Conservation (phyloP, 2,888 invertebrate species). For the Ectobius pallidus region DNA sequence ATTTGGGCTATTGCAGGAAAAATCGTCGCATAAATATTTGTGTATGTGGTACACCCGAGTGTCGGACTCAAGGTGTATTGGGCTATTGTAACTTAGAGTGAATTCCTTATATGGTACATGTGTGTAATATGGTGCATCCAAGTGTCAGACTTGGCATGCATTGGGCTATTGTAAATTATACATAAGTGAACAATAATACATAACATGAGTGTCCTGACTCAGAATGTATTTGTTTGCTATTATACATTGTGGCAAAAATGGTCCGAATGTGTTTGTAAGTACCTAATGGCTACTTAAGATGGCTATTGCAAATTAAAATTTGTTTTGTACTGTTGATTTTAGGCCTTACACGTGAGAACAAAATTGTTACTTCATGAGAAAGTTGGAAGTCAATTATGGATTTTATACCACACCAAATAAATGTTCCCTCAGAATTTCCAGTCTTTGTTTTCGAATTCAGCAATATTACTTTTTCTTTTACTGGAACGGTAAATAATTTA, state of each 20-base stretch:
- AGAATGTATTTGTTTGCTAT: slow-evolving; percentile 37
- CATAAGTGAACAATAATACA: slow-evolving; percentile 34
- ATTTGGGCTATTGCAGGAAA: slow-evolving; percentile 44
- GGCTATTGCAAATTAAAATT: slow-evolving; percentile 16
- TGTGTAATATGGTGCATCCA: slow-evolving; percentile 39
- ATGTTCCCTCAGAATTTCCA: too few relatives aligned
- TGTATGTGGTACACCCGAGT: slow-evolving; percentile 41
- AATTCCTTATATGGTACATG: slow-evolving; percentile 32
- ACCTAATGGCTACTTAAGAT: slow-evolving; percentile 19
- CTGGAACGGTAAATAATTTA: too few relatives aligned
- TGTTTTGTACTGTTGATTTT: slow-evolving; percentile 10
- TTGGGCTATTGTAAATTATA: slow-evolving; percentile 38
- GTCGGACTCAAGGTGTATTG: slow-evolving; percentile 42
- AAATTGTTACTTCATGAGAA: not conserved
- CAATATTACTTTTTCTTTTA: too few relatives aligned
- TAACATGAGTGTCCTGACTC: slow-evolving; percentile 40
- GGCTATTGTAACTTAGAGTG: slow-evolving; percentile 42
- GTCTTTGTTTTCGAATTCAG: too few relatives aligned
- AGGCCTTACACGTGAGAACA: slow-evolving; percentile 4
- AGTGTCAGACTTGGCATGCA: slow-evolving; percentile 39
- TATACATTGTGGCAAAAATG: slow-evolving; percentile 8
- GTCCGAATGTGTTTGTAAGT: not conserved
- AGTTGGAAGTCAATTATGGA: too few relatives aligned
- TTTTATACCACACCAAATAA: too few relatives aligned
- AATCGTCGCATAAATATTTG: slow-evolving; percentile 38